Evolutionary conservation across 2,888 invertebrate species (phyloP).

Genomic region (Drosophila formosana): DNA sequence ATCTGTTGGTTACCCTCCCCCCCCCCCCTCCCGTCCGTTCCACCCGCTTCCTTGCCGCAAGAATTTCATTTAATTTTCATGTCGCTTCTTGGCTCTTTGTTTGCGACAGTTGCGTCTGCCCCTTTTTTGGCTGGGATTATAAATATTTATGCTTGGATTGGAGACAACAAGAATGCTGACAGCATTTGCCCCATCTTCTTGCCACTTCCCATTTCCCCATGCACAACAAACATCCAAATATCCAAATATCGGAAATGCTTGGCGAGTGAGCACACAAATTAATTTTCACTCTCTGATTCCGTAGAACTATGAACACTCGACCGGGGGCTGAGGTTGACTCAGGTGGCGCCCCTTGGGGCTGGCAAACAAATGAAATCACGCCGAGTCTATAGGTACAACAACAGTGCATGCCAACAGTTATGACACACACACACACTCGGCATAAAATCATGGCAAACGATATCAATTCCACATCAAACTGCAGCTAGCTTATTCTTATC

Average conservation of each 20-base stretch:
- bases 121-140: conserved; percentile 38
- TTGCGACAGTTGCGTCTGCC: conserved; percentile 30
- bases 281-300: not conserved
- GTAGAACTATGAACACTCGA: not conserved
- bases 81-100: conserved; percentile 36
- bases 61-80: conserved; percentile 61
- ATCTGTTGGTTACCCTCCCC: not conserved
- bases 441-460: too few relatives aligned
- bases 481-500: not conserved
- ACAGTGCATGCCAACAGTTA: not conserved
- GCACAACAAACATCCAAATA: not conserved
- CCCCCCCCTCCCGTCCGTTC: too few relatives aligned
- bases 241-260: conserved; percentile 26
- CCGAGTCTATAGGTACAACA: not conserved
- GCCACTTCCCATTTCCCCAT: conserved; percentile 18
- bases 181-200: conserved; percentile 14
- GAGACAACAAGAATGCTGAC: conserved; percentile 56
- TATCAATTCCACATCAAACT: not conserved
- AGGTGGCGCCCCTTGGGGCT: conserved; percentile 7
- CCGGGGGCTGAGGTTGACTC: conserved; percentile 4
- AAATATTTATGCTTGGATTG: conserved; percentile 72
- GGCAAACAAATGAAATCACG: conserved; percentile 7
- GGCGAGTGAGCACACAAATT: not conserved
- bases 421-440: not conserved
- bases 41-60: conserved; percentile 37